Evolutionary conservation across 1,140 invertebrate species (phyloP).

Genomic region (Pissodes strobi): DNA sequence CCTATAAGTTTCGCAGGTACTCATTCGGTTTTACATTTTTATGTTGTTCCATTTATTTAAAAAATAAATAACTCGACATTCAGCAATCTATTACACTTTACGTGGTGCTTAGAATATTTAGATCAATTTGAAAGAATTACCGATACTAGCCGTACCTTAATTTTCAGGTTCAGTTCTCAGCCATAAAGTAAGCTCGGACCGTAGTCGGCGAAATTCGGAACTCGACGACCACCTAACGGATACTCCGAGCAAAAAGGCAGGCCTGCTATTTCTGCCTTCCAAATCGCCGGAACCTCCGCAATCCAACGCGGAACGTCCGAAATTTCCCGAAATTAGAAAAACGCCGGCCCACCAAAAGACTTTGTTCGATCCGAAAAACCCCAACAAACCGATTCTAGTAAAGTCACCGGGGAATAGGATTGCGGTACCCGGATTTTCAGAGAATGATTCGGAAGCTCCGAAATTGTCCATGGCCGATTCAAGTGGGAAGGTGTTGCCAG

Average conservation of each 20-base stretch:
- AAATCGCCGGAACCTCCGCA: slow-evolving; percentile 26
- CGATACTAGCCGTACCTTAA: not conserved
- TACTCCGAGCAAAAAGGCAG: slow-evolving; percentile 43
- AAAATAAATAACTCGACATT: too few relatives aligned
- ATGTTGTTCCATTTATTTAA: too few relatives aligned
- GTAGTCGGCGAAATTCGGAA: slow-evolving; percentile 40
- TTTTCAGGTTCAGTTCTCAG: slow-evolving; percentile 14
- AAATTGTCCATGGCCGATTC: slow-evolving; percentile 58
- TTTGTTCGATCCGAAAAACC: slow-evolving; percentile 72
- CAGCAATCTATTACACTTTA: too few relatives aligned
- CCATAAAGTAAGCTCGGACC: slow-evolving; percentile 15
- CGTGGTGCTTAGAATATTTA: too few relatives aligned
- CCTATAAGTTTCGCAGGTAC: too few relatives aligned
- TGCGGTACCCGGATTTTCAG: slow-evolving; percentile 48
- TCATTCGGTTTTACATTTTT: too few relatives aligned
- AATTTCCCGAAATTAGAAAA: slow-evolving; percentile 37
- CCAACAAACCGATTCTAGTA: slow-evolving; percentile 69
- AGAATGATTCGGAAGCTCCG: slow-evolving; percentile 40
- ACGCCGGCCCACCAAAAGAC: slow-evolving; percentile 57
- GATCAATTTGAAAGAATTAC: too few relatives aligned
- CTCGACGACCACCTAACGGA: slow-evolving; percentile 22
- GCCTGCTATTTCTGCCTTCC: slow-evolving; percentile 44
- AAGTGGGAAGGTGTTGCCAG: slow-evolving; percentile 57
- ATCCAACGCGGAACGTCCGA: slow-evolving; percentile 19
- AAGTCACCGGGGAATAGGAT: slow-evolving; percentile 58